Conservation (phyloP, 2,888 invertebrate genomes). For the Ochropleura plecta region DNA sequence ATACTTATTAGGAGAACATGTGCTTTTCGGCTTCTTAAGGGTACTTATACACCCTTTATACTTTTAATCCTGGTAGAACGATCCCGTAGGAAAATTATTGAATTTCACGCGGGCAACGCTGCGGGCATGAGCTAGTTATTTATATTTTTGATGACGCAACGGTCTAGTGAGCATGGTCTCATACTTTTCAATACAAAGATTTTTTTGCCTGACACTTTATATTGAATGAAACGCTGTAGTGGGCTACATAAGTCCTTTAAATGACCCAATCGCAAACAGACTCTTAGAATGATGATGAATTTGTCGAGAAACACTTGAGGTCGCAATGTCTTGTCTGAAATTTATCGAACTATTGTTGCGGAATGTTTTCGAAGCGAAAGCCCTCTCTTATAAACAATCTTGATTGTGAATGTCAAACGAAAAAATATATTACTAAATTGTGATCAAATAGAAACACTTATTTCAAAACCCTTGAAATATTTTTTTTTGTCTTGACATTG, state of each 20-base stretch:
- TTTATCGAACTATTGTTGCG: neutral
- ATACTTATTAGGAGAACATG: too few species aligned
- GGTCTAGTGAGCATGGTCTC: neutral
- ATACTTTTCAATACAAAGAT: neutral
- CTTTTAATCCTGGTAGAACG: too few species aligned
- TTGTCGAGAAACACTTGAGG: neutral
- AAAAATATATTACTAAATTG: neutral
- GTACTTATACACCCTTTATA: too few species aligned
- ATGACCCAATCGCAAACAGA: neutral
- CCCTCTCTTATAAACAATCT: neutral
- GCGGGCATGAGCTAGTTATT: too few species aligned
- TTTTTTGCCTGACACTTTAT: neutral
- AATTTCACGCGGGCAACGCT: too few species aligned
- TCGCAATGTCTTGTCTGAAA: neutral
- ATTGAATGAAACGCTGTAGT: neutral
- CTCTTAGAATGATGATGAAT: neutral
- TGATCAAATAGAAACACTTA: slow-evolving; percentile 2
- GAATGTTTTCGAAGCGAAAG: neutral
- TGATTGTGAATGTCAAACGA: slow-evolving; percentile 5
- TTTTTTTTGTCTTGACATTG: slow-evolving; percentile 21
- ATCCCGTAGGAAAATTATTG: too few species aligned
- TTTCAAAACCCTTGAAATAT: slow-evolving; percentile 17
- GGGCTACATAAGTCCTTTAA: neutral
- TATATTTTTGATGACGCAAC: too few species aligned
- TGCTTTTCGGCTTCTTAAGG: too few species aligned